phyloP scores from a whole-genome alignment of 2,113 vertebrate species.

The Xenopus tropicalis region DNA sequence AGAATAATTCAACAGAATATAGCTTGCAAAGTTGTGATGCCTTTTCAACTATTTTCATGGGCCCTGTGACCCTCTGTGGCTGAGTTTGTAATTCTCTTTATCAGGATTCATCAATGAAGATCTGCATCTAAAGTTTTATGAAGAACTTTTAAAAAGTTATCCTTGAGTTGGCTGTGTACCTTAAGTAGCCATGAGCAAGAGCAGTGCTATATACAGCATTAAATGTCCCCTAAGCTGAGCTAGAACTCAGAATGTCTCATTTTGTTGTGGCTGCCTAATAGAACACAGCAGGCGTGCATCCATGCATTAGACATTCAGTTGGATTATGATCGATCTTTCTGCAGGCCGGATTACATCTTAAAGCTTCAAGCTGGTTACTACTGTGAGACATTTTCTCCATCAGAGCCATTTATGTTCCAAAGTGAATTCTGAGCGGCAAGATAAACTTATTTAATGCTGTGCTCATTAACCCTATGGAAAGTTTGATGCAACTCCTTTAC shows the following conservation, averaged over 20 bases:
- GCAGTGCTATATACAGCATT: slow-evolving; percentile 5
- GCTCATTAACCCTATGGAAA: too few species aligned
- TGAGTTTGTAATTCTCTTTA: too few species aligned
- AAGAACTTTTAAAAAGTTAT: slow-evolving; percentile 1
- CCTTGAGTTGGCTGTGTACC: slow-evolving; percentile 6
- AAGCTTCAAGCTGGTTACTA: neutral
- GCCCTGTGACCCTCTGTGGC: too few species aligned
- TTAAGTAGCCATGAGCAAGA: slow-evolving; percentile 18
- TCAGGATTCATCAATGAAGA: too few species aligned
- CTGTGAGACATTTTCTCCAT: neutral
- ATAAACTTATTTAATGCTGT: too few species aligned
- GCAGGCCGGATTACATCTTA: slow-evolving; percentile 9
- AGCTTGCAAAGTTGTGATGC: too few species aligned
- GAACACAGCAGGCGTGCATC: slow-evolving; percentile 7
- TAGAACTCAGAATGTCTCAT: slow-evolving; percentile 19
- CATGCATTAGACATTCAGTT: neutral
- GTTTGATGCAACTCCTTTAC: too few species aligned
- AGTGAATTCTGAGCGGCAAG: too few species aligned
- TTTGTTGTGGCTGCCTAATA: slow-evolving; percentile 13
- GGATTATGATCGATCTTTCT: slow-evolving; percentile 32
- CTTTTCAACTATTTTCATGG: too few species aligned
- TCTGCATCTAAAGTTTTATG: too few species aligned
- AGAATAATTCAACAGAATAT: too few species aligned
- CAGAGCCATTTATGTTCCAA: too few species aligned
- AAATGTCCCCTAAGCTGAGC: slow-evolving; percentile 18